A percentile compares a stretch with the other conserved stretches of the same genome.
Conservation (phyloP, 2,797 vertebrate genomes). For the Bradypus variegatus region DNA sequence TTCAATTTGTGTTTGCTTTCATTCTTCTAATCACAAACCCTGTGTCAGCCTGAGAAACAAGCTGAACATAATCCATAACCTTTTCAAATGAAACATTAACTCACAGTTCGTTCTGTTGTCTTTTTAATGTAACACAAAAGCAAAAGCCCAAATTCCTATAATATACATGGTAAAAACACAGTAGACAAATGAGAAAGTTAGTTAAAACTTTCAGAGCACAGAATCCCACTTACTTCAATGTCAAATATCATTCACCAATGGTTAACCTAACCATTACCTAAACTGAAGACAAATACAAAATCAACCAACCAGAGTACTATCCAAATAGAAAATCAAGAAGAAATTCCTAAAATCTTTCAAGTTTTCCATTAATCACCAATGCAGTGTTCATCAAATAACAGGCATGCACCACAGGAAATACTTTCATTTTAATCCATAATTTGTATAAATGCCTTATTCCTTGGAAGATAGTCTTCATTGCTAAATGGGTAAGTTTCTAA, state of each 20-base stretch:
- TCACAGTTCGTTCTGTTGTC: slow-evolving; percentile 69
- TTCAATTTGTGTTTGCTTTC: slow-evolving; percentile 77
- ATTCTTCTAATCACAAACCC: slow-evolving; percentile 75
- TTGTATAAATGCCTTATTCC: not conserved
- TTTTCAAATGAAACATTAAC: slow-evolving; percentile 75
- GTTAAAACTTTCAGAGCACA: slow-evolving; percentile 24
- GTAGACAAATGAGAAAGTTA: slow-evolving; percentile 58
- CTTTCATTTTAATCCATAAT: not conserved
- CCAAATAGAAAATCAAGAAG: slow-evolving; percentile 22
- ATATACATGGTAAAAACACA: slow-evolving; percentile 63
- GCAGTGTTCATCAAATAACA: not conserved
- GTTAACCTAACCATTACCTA: not conserved
- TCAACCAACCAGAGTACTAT: not conserved
- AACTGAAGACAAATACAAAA: not conserved
- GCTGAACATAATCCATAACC: slow-evolving; percentile 76
- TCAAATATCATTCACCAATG: not conserved
- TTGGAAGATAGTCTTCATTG: not conserved
- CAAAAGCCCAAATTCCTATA: slow-evolving; percentile 57
- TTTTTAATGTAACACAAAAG: slow-evolving; percentile 72
- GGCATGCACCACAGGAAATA: not conserved
- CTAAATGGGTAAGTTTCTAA: not conserved
- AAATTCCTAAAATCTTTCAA: slow-evolving; percentile 30
- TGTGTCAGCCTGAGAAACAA: slow-evolving; percentile 72
- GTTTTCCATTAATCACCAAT: not conserved
- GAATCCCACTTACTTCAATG: not conserved